These are phyloP conservation scores for Kryptolebias marmoratus DNA, from an alignment of 2,113 vertebrate genomes.

Conservation along the genomic window DNA sequence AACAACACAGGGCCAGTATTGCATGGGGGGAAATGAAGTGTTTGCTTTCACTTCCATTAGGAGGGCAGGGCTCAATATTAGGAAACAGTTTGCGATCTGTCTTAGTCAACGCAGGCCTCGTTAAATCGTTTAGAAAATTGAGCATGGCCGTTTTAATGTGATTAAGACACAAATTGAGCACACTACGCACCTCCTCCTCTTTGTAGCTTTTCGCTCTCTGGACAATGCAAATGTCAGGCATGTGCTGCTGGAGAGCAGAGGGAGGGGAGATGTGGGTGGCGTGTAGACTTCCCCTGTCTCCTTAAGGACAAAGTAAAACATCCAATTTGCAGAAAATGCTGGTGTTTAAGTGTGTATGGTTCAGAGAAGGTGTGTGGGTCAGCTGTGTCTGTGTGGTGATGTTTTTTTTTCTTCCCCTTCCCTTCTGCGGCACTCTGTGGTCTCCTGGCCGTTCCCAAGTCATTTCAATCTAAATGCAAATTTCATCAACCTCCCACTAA, in stretches of 20 bases:
- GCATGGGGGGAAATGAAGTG: slow-evolving; percentile 27
- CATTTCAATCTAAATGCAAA: slow-evolving; percentile 83
- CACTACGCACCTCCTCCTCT: slow-evolving; percentile 32
- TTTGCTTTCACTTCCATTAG: slow-evolving; percentile 45
- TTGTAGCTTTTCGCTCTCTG: slow-evolving; percentile 19
- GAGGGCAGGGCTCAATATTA: slow-evolving; percentile 38
- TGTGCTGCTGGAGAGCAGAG: slow-evolving; percentile 21
- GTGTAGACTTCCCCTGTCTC: slow-evolving; percentile 12
- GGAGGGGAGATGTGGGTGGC: slow-evolving; percentile 1
- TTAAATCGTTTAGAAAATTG: slow-evolving; percentile 67
- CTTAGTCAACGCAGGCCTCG: slow-evolving; percentile 36
- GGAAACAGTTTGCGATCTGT: slow-evolving; percentile 44
- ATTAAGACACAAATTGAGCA: slow-evolving; percentile 63
- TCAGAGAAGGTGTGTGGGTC: slow-evolving; percentile 7
- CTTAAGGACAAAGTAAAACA: slow-evolving; percentile 17
- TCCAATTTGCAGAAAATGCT: background rate
- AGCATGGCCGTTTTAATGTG: slow-evolving; percentile 54
- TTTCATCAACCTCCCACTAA: slow-evolving; percentile 76
- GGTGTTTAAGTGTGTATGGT: background rate
- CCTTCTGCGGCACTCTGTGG: slow-evolving; percentile 63
- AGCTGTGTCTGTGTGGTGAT: slow-evolving; percentile 1
- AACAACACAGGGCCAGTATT: slow-evolving; percentile 14
- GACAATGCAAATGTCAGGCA: slow-evolving; percentile 46
- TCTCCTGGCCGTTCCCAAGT: slow-evolving; percentile 71
- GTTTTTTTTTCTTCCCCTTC: slow-evolving; percentile 25